Evolutionary conservation across 2,888 invertebrate species (phyloP).

Genomic region (Machimus atricapillus): DNA sequence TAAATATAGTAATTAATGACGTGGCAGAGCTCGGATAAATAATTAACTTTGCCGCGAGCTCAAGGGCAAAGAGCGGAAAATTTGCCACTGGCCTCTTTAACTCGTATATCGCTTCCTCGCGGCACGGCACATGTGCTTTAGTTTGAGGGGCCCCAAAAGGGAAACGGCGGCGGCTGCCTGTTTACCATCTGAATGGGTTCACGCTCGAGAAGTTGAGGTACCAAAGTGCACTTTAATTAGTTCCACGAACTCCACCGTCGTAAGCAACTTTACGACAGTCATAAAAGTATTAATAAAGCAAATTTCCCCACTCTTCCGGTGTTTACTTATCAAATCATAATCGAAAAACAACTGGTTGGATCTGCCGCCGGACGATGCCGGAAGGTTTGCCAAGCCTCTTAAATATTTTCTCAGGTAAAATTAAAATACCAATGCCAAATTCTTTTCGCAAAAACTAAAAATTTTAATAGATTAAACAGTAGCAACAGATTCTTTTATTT

Average conservation of each 20-base stretch:
- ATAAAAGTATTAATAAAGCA: not conserved
- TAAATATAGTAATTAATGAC: not conserved
- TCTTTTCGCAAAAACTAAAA: not conserved
- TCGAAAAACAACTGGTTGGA: not conserved
- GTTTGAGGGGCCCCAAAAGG: not conserved
- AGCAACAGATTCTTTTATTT: not conserved
- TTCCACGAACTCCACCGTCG: not conserved
- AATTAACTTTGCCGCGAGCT: not conserved
- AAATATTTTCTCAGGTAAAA: not conserved
- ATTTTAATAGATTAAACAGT: not conserved
- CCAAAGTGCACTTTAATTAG: not conserved
- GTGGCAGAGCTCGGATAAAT: not conserved
- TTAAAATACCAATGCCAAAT: not conserved
- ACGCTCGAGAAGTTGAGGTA: not conserved
- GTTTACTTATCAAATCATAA: not conserved
- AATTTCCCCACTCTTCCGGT: not conserved
- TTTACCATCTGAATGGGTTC: not conserved
- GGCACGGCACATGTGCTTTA: not conserved
- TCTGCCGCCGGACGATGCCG: not conserved
- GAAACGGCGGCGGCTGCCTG: not conserved
- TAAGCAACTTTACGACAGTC: not conserved
- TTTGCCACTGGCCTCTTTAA: not conserved
- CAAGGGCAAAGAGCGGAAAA: not conserved
- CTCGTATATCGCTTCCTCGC: not conserved
- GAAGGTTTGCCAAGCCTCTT: not conserved